These are phyloP conservation scores for Brenthis hecate DNA, from an alignment of 2,888 invertebrate species.

Conservation along the genomic window DNA sequence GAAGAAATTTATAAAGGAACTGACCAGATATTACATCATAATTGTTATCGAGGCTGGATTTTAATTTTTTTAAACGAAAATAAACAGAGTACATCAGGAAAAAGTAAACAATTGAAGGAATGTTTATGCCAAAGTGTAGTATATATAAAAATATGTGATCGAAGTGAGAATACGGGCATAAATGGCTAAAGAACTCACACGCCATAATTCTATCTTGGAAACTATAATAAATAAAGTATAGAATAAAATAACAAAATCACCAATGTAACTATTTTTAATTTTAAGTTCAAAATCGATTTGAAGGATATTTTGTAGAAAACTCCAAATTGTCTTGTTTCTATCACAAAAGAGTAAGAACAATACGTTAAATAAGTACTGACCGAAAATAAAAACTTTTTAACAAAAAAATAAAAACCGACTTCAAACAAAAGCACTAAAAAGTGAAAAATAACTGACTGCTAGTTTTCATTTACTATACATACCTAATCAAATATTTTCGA, in stretches of 20 bases:
- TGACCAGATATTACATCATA: slow-evolving; percentile 4
- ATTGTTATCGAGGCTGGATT: not conserved
- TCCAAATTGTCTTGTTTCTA: not conserved
- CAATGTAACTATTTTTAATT: not conserved
- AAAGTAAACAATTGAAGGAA: slow-evolving; percentile 6
- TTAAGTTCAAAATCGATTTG: slow-evolving; percentile 1
- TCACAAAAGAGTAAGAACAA: not conserved
- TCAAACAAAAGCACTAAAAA: too few species aligned
- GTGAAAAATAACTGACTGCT: too few species aligned
- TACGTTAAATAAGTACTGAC: slow-evolving; percentile 1
- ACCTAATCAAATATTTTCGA: too few species aligned
- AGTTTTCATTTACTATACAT: too few species aligned
- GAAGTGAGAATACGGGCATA: not conserved
- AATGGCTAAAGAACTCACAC: not conserved
- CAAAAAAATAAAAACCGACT: too few species aligned
- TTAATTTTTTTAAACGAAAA: slow-evolving; percentile 8
- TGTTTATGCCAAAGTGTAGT: not conserved
- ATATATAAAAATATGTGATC: slow-evolving; percentile 3
- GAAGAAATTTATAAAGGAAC: slow-evolving; percentile 12
- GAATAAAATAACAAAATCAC: not conserved
- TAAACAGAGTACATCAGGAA: slow-evolving; percentile 5
- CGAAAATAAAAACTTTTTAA: too few species aligned
- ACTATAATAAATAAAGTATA: slow-evolving; percentile 1
- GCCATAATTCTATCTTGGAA: not conserved
- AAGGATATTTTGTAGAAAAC: slow-evolving; percentile 2